A percentile compares a stretch with the other conserved stretches of the same genome.
Evolutionary conservation across 2,888 invertebrate genomes (phyloP).

Genomic region (Pyrocoelia pectoralis): DNA sequence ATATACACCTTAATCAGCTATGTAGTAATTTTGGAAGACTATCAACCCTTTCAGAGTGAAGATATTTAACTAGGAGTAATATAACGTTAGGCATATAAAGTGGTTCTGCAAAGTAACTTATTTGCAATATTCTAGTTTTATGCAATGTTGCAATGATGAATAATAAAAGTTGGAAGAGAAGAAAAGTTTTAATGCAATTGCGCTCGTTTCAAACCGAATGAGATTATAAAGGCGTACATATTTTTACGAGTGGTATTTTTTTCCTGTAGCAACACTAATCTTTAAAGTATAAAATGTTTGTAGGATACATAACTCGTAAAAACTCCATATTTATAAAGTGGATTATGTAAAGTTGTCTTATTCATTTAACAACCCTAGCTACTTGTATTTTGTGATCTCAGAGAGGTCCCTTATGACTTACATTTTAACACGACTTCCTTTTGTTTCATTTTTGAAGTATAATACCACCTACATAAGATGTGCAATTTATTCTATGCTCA

Average conservation of each 20-base stretch:
- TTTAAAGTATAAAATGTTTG: background rate
- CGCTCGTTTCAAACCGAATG: background rate
- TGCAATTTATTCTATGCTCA: too few species aligned
- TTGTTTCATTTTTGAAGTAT: background rate
- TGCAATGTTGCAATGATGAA: background rate
- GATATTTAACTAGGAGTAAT: background rate
- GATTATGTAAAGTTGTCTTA: constrained; percentile 12
- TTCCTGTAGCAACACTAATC: constrained; percentile 1
- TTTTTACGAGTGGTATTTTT: background rate
- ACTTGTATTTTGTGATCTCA: background rate
- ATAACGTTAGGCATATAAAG: too few species aligned
- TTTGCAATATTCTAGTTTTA: too few species aligned
- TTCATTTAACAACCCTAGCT: constrained; percentile 7
- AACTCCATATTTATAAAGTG: constrained; percentile 9
- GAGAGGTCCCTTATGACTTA: background rate
- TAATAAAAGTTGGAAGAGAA: background rate
- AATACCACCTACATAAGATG: too few species aligned
- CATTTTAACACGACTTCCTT: background rate
- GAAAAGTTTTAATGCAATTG: background rate
- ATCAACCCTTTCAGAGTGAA: background rate
- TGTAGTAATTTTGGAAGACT: constrained; percentile 6
- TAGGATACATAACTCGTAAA: background rate
- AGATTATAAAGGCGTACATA: background rate
- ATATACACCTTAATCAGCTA: constrained; percentile 7
- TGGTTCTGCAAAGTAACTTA: too few species aligned